Evolutionary conservation across 2,113 vertebrate genomes (phyloP), one percentile per base, ranked within the genome.

Genomic region (Podocnemis expansa): DNA sequence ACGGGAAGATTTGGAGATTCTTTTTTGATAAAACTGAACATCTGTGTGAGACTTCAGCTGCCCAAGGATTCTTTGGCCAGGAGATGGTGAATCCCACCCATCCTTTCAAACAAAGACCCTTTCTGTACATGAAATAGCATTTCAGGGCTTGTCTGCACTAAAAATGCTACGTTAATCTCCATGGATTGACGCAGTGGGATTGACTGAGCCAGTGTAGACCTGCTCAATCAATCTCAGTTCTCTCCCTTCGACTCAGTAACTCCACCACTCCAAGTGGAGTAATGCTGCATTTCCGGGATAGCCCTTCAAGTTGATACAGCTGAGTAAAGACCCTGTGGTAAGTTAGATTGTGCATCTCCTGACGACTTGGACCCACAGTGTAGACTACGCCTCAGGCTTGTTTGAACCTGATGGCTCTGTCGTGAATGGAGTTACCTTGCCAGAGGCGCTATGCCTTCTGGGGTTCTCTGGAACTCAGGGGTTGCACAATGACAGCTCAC

Each of bases 101-200:
- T 4, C 21, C 4, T 14, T 84, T 76, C 78, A 83, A 10, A 8
- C 1, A 3, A 85, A 67, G 10, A 8, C 7, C 31, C 14, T 10
- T 2, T 5, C 81, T 88, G 34, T 89, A 60, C 22, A 17, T 13
- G 13, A 67, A 80, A 41, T 21, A 55, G n/a, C 60, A 51, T 0
- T n/a, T 60, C 10, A 49, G 0, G 16, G 4, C 38, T 7, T 4
- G 80, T 7, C 63, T 51, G 0, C 4, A 80, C 52, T 21, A n/a
- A n/a, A n/a, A n/a, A n/a, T n/a, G n/a, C n/a, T n/a, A n/a, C n/a
- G n/a, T n/a, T n/a, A n/a, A n/a, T n/a, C n/a, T n/a, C n/a, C n/a
- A n/a, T n/a, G n/a, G n/a, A n/a, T n/a, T n/a, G n/a, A n/a, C n/a
- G n/a, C n/a, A n/a, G n/a, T n/a, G n/a, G n/a, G n/a, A n/a, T n/a